A percentile compares a stretch with the other conserved stretches of the same genome.
phyloP scores from a whole-genome alignment of 2,888 invertebrate species.

The Apoderus coryli region DNA sequence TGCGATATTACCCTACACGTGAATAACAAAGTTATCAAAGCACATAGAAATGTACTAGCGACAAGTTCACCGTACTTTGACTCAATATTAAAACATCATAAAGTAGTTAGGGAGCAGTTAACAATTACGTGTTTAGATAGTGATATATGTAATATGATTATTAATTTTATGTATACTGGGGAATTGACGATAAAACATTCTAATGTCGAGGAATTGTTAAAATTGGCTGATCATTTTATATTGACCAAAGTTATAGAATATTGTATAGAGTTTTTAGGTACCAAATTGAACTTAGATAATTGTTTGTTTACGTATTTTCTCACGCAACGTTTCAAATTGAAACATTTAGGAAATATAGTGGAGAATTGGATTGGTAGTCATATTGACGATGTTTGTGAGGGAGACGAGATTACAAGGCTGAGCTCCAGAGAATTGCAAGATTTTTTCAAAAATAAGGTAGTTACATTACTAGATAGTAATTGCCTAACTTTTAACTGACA shows the following conservation, averaged over 20 bases:
- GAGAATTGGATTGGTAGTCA: conserved; percentile 39
- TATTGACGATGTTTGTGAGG: conserved; percentile 38
- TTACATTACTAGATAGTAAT: background rate
- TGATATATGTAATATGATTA: conserved; percentile 40
- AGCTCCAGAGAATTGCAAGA: conserved; percentile 34
- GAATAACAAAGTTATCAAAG: conserved; percentile 40
- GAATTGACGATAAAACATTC: conserved; percentile 41
- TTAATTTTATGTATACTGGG: conserved; percentile 54
- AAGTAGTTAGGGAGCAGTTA: conserved; percentile 38
- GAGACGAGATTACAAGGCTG: conserved; percentile 38
- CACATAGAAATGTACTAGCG: conserved; percentile 47
- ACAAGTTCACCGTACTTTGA: conserved; percentile 51
- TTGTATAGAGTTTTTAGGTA: conserved; percentile 48
- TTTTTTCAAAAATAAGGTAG: conserved; percentile 39
- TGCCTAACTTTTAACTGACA: conserved; percentile 5
- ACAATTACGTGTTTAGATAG: conserved; percentile 41
- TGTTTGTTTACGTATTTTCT: conserved; percentile 45
- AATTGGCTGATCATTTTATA: conserved; percentile 47
- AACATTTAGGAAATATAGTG: conserved; percentile 39
- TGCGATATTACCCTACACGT: conserved; percentile 46
- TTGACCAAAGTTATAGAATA: conserved; percentile 43
- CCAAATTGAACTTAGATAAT: conserved; percentile 44
- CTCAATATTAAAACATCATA: conserved; percentile 40
- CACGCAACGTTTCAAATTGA: conserved; percentile 43
- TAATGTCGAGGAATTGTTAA: conserved; percentile 44